Percentiles rank a stretch among this genome's conserved stretches.
phyloP scores from a whole-genome alignment of 2,113 vertebrate genomes.

The Craseonycteris thonglongyai region DNA sequence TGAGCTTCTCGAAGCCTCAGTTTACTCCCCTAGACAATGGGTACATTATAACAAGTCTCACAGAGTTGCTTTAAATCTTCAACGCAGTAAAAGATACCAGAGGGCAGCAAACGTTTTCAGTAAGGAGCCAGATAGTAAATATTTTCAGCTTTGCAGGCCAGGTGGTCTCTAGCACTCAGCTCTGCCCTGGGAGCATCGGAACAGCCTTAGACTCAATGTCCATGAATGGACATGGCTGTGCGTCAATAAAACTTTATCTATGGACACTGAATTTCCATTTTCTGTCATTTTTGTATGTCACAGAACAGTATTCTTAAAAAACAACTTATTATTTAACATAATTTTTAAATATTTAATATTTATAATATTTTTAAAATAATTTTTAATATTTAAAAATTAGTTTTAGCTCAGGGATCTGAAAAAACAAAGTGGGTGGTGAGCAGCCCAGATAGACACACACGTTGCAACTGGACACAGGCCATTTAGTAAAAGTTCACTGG shows the following conservation, averaged over 20 bases:
- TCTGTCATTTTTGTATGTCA: background rate
- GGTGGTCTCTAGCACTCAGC: background rate
- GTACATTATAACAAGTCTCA: background rate
- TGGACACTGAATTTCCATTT: background rate
- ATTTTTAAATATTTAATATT: no score
- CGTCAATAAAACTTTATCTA: background rate
- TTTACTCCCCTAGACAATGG: background rate
- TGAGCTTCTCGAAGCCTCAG: background rate
- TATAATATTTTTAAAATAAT: no score
- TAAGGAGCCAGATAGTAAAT: background rate
- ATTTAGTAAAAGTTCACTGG: background rate
- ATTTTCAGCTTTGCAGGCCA: background rate
- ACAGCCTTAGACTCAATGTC: background rate
- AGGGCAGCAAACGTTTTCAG: background rate
- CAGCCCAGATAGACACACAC: background rate
- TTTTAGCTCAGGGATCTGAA: background rate
- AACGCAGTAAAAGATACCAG: rapidly evolving
- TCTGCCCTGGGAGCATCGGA: rapidly evolving
- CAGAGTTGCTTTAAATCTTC: background rate
- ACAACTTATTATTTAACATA: no score
- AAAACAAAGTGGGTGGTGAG: background rate
- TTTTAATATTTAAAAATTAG: background rate
- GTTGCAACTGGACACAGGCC: rapidly evolving
- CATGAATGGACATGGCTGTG: background rate
- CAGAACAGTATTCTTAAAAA: background rate